Percentiles rank a stretch among this genome's conserved stretches.
These are phyloP conservation scores for Zelleria hepariella DNA, from an alignment of 2,888 invertebrate genomes.

Conservation along the genomic window DNA sequence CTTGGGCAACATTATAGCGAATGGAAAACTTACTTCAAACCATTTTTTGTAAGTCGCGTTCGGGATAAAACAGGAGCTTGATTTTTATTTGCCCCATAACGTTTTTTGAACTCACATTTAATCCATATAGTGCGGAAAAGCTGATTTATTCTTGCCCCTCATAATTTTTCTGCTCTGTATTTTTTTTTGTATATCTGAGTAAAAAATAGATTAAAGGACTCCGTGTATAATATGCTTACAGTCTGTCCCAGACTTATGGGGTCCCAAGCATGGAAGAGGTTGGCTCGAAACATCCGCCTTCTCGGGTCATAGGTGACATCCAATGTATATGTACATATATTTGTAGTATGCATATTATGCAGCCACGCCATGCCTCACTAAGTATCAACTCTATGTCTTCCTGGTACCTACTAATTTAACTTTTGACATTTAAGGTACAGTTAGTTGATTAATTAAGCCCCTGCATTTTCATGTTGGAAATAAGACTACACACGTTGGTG, in stretches of 20 bases:
- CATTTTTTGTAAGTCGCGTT: too few species aligned
- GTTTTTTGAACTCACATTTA: too few species aligned
- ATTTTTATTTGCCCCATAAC: too few species aligned
- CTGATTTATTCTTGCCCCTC: too few species aligned
- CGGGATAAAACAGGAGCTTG: too few species aligned
- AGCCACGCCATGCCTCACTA: background rate
- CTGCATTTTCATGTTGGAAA: background rate
- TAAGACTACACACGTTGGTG: background rate
- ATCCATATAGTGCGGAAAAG: too few species aligned
- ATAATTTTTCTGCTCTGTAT: too few species aligned
- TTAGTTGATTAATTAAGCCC: background rate
- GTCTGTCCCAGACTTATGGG: background rate
- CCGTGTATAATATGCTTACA: background rate
- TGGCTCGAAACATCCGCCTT: constrained; percentile 8
- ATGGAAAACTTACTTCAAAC: too few species aligned
- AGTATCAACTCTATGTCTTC: background rate
- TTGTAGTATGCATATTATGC: constrained; percentile 2
- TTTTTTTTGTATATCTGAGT: too few species aligned
- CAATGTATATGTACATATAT: too few species aligned
- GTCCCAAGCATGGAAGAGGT: constrained; percentile 1
- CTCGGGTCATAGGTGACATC: constrained; percentile 10
- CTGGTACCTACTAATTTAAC: background rate
- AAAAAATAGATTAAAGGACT: too few species aligned
- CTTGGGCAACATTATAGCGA: too few species aligned
- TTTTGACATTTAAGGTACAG: background rate